phyloP scores from a whole-genome alignment of 1,140 invertebrate species.

The Rhizoglyphus robini region DNA sequence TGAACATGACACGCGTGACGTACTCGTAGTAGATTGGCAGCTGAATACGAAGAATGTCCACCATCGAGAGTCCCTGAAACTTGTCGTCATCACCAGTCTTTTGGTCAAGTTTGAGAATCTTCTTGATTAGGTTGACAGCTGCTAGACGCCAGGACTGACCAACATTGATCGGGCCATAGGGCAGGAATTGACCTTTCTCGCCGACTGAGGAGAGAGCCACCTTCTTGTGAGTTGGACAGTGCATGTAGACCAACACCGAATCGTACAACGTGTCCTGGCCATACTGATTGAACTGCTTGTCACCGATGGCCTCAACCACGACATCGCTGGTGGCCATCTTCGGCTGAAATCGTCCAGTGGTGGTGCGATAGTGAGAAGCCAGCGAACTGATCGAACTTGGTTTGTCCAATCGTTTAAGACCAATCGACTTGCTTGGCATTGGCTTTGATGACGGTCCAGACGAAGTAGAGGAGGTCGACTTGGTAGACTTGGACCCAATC shows the following conservation, averaged over 20 bases:
- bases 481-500: too few relatives aligned
- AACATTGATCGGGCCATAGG: background rate
- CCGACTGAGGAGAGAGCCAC: background rate
- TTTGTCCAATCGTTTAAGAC: too few relatives aligned
- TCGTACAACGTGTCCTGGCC: slow-evolving; percentile 9
- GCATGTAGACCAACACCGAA: background rate
- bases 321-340: background rate
- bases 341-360: background rate
- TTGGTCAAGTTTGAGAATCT: background rate
- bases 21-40: slow-evolving; percentile 20
- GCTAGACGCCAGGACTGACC: slow-evolving; percentile 7
- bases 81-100: too few relatives aligned
- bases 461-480: too few relatives aligned
- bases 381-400: background rate
- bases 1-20: slow-evolving; percentile 19
- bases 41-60: slow-evolving; percentile 22
- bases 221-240: slow-evolving; percentile 10
- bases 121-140: background rate
- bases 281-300: background rate
- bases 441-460: too few relatives aligned
- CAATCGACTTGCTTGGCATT: too few relatives aligned
- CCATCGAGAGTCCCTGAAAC: slow-evolving; percentile 15
- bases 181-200: slow-evolving; percentile 16
- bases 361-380: background rate
- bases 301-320: background rate